Evolutionary conservation across 2,888 invertebrate genomes (phyloP).

Genomic region (Drosophila recens): DNA sequence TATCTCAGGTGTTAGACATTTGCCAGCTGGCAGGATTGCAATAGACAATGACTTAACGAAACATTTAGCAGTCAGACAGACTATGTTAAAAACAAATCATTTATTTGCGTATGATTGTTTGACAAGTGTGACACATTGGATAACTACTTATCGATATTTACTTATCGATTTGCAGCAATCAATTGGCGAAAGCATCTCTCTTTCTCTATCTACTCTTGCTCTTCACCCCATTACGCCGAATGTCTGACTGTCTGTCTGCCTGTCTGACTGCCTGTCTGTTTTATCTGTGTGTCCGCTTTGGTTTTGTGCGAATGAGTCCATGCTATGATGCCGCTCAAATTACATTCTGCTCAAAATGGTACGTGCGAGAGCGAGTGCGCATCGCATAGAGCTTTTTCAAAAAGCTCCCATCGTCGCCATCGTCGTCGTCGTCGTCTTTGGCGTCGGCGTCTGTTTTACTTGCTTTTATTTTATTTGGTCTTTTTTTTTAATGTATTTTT

Average conservation of each 20-base stretch:
- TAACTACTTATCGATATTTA: constrained; percentile 34
- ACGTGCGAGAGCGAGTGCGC: constrained; percentile 75
- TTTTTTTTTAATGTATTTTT: not conserved
- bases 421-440: not conserved
- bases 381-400: constrained; percentile 43
- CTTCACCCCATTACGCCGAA: constrained; percentile 41
- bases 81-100: constrained; percentile 9
- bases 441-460: constrained; percentile 30
- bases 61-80: not conserved
- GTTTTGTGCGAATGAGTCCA: constrained; percentile 78
- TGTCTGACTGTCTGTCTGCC: constrained; percentile 1
- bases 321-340: constrained; percentile 83
- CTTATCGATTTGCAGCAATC: constrained; percentile 38
- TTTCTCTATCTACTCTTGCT: constrained; percentile 19
- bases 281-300: constrained; percentile 10
- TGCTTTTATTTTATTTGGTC: constrained; percentile 17
- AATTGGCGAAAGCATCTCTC: constrained; percentile 43
- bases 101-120: constrained; percentile 8
- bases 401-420: constrained; percentile 14
- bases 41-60: constrained; percentile 59
- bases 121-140: constrained; percentile 27
- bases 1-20: constrained; percentile 43
- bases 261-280: constrained; percentile 1
- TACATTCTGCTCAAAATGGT: constrained; percentile 86
- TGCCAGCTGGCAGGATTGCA: constrained; percentile 58